Percentiles rank a stretch among this genome's conserved stretches.
phyloP scores from a whole-genome alignment of 1,140 invertebrate genomes.

The Drosophila repleta region DNA sequence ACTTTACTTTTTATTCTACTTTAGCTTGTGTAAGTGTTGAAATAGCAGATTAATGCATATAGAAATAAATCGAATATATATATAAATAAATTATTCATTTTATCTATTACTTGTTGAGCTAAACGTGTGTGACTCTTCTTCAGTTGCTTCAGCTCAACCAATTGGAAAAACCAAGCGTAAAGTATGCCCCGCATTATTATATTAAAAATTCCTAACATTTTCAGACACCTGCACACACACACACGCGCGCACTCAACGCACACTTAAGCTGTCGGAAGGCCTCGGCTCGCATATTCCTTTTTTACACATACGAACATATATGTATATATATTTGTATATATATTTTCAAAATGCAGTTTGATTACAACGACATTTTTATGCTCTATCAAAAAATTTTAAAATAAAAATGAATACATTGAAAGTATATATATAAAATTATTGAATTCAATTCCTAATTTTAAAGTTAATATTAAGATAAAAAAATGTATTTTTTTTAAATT shows the following conservation, averaged over 20 bases:
- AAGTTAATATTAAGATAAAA: too few species aligned
- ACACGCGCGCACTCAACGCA: slow-evolving; percentile 1
- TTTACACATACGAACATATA: slow-evolving; percentile 11
- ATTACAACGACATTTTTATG: not conserved
- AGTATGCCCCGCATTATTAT: slow-evolving; percentile 54
- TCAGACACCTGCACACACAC: slow-evolving; percentile 41
- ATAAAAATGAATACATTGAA: too few species aligned
- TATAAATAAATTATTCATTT: not conserved
- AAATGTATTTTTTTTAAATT: too few species aligned
- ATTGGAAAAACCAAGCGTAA: slow-evolving; percentile 41
- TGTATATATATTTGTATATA: not conserved
- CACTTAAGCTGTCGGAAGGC: slow-evolving; percentile 7
- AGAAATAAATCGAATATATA: not conserved
- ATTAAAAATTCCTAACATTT: slow-evolving; percentile 66
- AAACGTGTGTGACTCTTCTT: not conserved
- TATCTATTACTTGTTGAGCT: too few species aligned
- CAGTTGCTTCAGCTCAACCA: slow-evolving; percentile 6
- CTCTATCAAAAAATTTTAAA: not conserved
- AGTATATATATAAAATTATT: not conserved
- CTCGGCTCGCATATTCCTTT: slow-evolving; percentile 26
- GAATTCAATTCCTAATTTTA: too few species aligned
- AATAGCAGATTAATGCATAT: too few species aligned
- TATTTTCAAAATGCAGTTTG: not conserved
- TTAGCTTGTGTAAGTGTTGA: too few species aligned
- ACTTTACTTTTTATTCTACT: too few species aligned